Evolutionary conservation across 2,888 invertebrate species (phyloP).

Genomic region (Disparrhopalites patrizii): DNA sequence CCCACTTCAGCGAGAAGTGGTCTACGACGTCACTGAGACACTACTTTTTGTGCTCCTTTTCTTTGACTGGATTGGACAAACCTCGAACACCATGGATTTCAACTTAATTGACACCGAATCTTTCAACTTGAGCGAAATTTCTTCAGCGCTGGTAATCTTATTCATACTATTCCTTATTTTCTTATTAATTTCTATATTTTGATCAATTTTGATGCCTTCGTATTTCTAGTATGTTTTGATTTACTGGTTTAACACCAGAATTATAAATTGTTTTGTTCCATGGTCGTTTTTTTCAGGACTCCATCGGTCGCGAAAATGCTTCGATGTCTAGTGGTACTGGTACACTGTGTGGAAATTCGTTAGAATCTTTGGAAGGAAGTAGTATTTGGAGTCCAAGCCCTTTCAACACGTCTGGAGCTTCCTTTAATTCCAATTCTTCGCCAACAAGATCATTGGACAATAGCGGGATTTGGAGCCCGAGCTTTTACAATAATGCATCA

Average conservation of each 20-base stretch:
- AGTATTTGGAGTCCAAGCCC: slow-evolving; percentile 19
- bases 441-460: slow-evolving; percentile 14
- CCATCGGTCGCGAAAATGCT: slow-evolving; percentile 2
- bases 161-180: too few species aligned
- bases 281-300: slow-evolving; percentile 1
- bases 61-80: slow-evolving; percentile 7
- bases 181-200: too few species aligned
- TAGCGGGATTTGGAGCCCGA: slow-evolving; percentile 19
- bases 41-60: too few species aligned
- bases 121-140: slow-evolving; percentile 23
- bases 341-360: slow-evolving; percentile 10
- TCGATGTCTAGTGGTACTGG: slow-evolving; percentile 15
- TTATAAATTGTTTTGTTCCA: too few species aligned
- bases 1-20: too few species aligned
- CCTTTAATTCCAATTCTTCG: background rate
- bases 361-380: slow-evolving; percentile 5
- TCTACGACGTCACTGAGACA: too few species aligned
- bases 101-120: slow-evolving; percentile 20
- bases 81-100: slow-evolving; percentile 22
- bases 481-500: slow-evolving; percentile 11
- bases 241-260: too few species aligned
- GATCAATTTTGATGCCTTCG: too few species aligned
- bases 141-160: slow-evolving; percentile 22
- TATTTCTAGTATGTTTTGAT: too few species aligned
- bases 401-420: background rate